Conservation (phyloP, 2,113 vertebrate genomes). For the Varanus salvator region DNA sequence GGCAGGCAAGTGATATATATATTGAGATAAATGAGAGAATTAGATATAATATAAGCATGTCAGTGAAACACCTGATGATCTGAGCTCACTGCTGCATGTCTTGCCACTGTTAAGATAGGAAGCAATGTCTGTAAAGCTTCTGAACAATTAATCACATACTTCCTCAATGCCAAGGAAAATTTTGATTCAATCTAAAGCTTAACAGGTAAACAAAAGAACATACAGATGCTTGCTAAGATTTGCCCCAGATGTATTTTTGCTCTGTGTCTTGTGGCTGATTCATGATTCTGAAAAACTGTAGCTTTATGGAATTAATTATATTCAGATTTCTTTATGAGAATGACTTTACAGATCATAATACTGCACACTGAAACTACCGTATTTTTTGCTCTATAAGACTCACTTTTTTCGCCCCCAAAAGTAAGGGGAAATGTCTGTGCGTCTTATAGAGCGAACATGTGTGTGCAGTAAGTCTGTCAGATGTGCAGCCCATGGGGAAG, state of each 20-base stretch:
- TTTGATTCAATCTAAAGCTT: slow-evolving; percentile 24
- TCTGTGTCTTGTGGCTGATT: slow-evolving; percentile 58
- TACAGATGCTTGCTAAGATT: not conserved
- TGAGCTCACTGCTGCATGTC: not conserved
- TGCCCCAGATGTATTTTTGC: slow-evolving; percentile 42
- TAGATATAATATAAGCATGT: not conserved
- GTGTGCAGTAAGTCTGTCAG: too few relatives aligned
- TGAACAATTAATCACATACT: slow-evolving; percentile 15
- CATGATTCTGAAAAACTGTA: slow-evolving; percentile 45
- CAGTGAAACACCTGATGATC: not conserved
- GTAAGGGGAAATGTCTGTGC: too few relatives aligned
- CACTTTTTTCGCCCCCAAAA: too few relatives aligned
- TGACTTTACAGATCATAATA: slow-evolving; percentile 66
- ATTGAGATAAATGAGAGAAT: not conserved
- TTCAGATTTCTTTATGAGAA: slow-evolving; percentile 65
- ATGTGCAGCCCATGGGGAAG: too few relatives aligned
- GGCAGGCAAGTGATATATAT: too few relatives aligned
- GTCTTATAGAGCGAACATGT: too few relatives aligned
- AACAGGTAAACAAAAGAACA: slow-evolving; percentile 30
- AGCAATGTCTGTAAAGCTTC: not conserved
- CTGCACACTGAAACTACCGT: slow-evolving; percentile 56
- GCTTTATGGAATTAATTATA: slow-evolving; percentile 52
- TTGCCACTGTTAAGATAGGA: not conserved
- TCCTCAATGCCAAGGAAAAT: slow-evolving; percentile 16
- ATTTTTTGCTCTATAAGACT: too few relatives aligned